Percentiles rank a stretch among this genome's conserved stretches.
phyloP scores from a whole-genome alignment of 2,797 vertebrate genomes.

The Morus bassanus region DNA sequence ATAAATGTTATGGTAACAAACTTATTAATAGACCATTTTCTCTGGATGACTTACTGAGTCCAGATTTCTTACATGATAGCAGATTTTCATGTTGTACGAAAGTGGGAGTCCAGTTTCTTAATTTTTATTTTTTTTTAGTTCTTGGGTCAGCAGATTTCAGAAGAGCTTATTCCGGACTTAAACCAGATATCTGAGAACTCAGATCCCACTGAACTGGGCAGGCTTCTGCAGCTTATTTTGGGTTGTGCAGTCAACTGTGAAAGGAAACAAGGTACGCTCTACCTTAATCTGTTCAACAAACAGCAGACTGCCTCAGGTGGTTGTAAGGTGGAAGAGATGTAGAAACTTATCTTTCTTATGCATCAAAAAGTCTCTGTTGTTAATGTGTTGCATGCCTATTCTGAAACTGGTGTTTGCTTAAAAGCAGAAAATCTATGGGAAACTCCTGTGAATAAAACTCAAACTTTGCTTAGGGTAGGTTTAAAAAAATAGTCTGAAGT shows the following conservation, averaged over 20 bases:
- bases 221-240: slow-evolving; percentile 92
- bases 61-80: neutral
- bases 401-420: neutral
- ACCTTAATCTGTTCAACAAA: neutral
- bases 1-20: neutral
- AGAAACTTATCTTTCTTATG: neutral
- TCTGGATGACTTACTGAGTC: neutral
- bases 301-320: neutral
- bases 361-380: neutral
- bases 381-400: neutral
- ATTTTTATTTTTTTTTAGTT: slow-evolving; percentile 75
- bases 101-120: neutral
- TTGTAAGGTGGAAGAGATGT: neutral
- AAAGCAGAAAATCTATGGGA: neutral
- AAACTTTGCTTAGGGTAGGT: neutral
- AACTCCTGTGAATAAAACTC: neutral
- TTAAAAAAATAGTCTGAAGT: neutral
- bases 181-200: slow-evolving; percentile 84
- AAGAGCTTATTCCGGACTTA: slow-evolving; percentile 88
- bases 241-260: slow-evolving; percentile 97
- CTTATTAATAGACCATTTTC: neutral
- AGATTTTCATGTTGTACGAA: neutral
- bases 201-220: slow-evolving; percentile 85
- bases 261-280: slow-evolving; percentile 87
- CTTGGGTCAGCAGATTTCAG: slow-evolving; percentile 87